These are phyloP conservation scores for Euglossa dilemma DNA, from an alignment of 1,140 invertebrate genomes.

Conservation along the genomic window DNA sequence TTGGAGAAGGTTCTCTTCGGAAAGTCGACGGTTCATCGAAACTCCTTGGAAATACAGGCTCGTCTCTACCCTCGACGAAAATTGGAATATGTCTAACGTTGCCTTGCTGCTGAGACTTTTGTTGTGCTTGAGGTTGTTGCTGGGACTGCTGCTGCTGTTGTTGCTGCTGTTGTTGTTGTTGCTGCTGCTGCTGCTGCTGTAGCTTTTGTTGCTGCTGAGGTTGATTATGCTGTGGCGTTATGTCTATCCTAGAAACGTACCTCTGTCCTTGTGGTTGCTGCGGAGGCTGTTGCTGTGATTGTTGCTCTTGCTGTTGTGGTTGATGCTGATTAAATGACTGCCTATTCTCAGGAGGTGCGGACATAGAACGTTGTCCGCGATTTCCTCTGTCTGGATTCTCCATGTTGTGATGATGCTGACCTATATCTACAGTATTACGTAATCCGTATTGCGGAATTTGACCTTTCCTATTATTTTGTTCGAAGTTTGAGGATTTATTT, in stretches of 20 bases:
- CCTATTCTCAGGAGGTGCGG: slow-evolving; percentile 84
- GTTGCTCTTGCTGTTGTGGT: slow-evolving; percentile 73
- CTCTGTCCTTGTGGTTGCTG: slow-evolving; percentile 63
- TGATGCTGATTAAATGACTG: slow-evolving; percentile 61
- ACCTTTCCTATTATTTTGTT: slow-evolving; percentile 65
- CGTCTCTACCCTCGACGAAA: slow-evolving; percentile 91
- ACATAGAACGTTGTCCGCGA: slow-evolving; percentile 86
- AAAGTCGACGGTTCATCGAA: slow-evolving; percentile 65
- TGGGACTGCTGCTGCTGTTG: slow-evolving; percentile 48
- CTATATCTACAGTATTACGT: slow-evolving; percentile 90
- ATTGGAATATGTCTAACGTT: slow-evolving; percentile 93
- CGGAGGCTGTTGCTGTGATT: slow-evolving; percentile 45
- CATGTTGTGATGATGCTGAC: slow-evolving; percentile 85
- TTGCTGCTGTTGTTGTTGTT: slow-evolving; percentile 41
- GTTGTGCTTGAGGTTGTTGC: slow-evolving; percentile 63
- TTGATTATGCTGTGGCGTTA: slow-evolving; percentile 79
- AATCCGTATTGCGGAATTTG: slow-evolving; percentile 87
- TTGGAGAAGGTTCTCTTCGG: slow-evolving; percentile 72
- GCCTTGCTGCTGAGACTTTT: slow-evolving; percentile 70
- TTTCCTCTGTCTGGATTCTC: slow-evolving; percentile 83
- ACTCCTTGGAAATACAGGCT: slow-evolving; percentile 87
- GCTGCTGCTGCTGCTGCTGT: slow-evolving; percentile 51
- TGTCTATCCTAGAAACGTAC: slow-evolving; percentile 84
- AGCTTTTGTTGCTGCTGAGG: slow-evolving; percentile 22
- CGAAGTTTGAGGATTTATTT: slow-evolving; percentile 47